Evolutionary conservation across 2,888 invertebrate genomes (phyloP), one percentile per base, ranked within the genome.

Genomic region (Lottia gigantea): DNA sequence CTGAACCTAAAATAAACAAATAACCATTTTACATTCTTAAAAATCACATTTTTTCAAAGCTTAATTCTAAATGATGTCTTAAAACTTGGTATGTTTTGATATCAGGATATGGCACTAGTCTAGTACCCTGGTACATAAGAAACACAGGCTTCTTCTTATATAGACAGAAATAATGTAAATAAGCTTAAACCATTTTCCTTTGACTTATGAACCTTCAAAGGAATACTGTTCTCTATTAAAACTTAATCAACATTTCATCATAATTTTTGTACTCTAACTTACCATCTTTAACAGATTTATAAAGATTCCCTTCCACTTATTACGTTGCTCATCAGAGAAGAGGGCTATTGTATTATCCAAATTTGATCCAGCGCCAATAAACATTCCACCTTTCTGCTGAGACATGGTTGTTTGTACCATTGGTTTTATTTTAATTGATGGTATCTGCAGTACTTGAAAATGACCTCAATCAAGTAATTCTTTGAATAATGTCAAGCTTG

Each of bases 221-320:
- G 16, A 15, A 40, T 8, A 26, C 16, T 26, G 1, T 45, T 3
- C 16, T 19, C n/a, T 16, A 4, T 19, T 45, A 25, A 2, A 65
- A 11, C 40, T 16, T 25, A 40, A 2, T n/a, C 2, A 45, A n/a
- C 2, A 65, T 14, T 3, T 14, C 40, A 11, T 2, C 31, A 31
- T 31, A 40, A 40, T 40, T 8, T 40, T 8, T 40, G 1, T 40
- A 40, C 40, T 40, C 40, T 40, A 6, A 71, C 77, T 73, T 71
- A 96, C 96, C 93, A 95, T 95, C 89, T 93, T 93, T 85, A 97
- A 91, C 67, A 96, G 93, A 86, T 92, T 93, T 87, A 95, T 93
- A 90, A 97, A 94, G 79, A 97, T 91, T 78, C 96, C 95, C 87
- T 93, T 94, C 97, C 97, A 97, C 92, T 96, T 96, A 82, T 92